Evolutionary conservation across 2,797 vertebrate genomes (phyloP).

Genomic region (Adrianichthys oophorus): DNA sequence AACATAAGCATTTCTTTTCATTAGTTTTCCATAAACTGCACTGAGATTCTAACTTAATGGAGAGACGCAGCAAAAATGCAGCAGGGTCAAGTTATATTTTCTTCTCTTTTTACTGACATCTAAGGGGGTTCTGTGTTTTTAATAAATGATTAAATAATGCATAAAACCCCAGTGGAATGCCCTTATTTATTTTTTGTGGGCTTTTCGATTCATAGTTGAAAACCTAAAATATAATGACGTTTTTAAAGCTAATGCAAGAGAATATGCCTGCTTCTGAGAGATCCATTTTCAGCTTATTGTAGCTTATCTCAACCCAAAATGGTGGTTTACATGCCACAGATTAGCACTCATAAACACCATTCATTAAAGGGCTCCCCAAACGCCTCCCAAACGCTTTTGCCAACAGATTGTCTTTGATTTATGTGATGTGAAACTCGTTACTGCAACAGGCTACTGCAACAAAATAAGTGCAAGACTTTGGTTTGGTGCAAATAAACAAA

Average conservation of each 20-base stretch:
- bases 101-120: constrained; percentile 15
- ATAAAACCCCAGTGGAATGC: no score
- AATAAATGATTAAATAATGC: constrained; percentile 13
- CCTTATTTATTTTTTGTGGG: no score
- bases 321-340: constrained; percentile 70
- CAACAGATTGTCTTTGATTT: constrained; percentile 76
- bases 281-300: constrained; percentile 56
- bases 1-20: constrained; percentile 54
- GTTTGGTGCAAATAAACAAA: constrained; percentile 70
- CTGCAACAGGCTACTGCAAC: constrained; percentile 56
- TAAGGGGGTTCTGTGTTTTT: constrained; percentile 9
- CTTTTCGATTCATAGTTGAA: no score
- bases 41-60: constrained; percentile 36
- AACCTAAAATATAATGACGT: constrained; percentile 11
- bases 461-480: constrained; percentile 62
- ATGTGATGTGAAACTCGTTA: constrained; percentile 72
- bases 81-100: constrained; percentile 1
- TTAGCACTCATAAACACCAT: constrained; percentile 69
- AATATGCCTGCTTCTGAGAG: constrained; percentile 17
- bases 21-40: constrained; percentile 32
- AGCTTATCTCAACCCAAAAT: constrained; percentile 60
- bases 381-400: constrained; percentile 43
- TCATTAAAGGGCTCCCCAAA: constrained; percentile 52
- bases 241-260: constrained; percentile 21
- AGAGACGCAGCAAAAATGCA: constrained; percentile 14